These are phyloP conservation scores for Etheostoma spectabile DNA, from an alignment of 2,113 vertebrate genomes.

Conservation along the genomic window DNA sequence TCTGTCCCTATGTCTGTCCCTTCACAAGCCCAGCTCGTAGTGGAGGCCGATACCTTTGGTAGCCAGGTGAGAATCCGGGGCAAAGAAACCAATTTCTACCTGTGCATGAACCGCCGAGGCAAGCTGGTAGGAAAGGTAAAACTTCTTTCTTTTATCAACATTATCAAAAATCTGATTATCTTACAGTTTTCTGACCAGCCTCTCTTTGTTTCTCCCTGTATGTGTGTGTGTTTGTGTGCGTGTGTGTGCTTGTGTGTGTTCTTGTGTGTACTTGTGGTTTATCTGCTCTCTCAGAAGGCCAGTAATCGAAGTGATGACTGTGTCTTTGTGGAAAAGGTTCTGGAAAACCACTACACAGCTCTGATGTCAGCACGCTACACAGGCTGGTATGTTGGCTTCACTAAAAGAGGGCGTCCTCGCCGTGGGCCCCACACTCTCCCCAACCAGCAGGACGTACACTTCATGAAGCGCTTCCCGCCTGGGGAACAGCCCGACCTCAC, in stretches of 20 bases:
- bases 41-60: constrained; percentile 88
- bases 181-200: constrained; percentile 64
- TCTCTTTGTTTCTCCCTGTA: constrained; percentile 66
- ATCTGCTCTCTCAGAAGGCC: constrained; percentile 82
- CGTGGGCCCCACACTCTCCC: constrained; percentile 83
- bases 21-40: constrained; percentile 89
- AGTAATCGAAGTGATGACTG: constrained; percentile 85
- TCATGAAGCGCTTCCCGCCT: constrained; percentile 86
- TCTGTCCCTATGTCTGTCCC: constrained; percentile 82
- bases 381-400: constrained; percentile 88
- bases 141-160: constrained; percentile 32
- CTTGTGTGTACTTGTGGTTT: constrained; percentile 48
- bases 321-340: constrained; percentile 87
- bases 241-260: constrained; percentile 27
- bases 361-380: constrained; percentile 86
- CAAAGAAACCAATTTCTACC: constrained; percentile 87
- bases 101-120: constrained; percentile 88
- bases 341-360: constrained; percentile 89
- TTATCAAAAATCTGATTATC: background rate
- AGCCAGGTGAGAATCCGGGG: constrained; percentile 89
- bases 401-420: constrained; percentile 84
- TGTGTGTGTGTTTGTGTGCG: constrained; percentile 38
- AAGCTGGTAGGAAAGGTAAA: constrained; percentile 88
- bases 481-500: constrained; percentile 85
- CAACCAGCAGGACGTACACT: constrained; percentile 87